Conservation (phyloP, 2,113 vertebrate genomes). For the Sisor rabdophorus region DNA sequence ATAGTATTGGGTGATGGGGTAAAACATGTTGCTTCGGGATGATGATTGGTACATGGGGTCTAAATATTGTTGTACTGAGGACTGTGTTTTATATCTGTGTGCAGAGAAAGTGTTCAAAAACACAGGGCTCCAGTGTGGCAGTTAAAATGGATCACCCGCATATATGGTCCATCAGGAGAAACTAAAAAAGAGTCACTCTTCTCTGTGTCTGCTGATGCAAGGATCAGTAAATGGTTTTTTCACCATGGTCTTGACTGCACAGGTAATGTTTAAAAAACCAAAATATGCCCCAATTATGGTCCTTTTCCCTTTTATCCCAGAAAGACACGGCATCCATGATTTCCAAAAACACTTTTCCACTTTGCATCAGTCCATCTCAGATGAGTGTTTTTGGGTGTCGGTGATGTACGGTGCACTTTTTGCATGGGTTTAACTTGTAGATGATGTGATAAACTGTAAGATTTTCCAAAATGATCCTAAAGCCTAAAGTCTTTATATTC, state of each 20-base stretch:
- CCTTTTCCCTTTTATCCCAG: too few species aligned
- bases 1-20: background rate
- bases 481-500: too few species aligned
- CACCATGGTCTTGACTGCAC: slow-evolving; percentile 75
- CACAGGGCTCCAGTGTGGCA: slow-evolving; percentile 82
- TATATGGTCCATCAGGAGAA: slow-evolving; percentile 60
- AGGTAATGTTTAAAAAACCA: slow-evolving; percentile 63
- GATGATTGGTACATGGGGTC: background rate
- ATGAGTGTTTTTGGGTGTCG: too few species aligned
- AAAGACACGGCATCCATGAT: too few species aligned
- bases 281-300: too few species aligned
- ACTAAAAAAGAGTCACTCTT: slow-evolving; percentile 75
- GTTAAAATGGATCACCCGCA: slow-evolving; percentile 78
- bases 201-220: slow-evolving; percentile 81
- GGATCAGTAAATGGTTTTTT: slow-evolving; percentile 78
- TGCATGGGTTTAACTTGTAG: too few species aligned
- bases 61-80: background rate
- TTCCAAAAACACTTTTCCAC: too few species aligned
- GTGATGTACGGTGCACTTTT: too few species aligned
- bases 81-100: background rate
- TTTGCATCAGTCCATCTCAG: too few species aligned
- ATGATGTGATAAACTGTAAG: too few species aligned
- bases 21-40: background rate
- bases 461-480: too few species aligned
- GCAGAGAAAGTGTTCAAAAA: slow-evolving; percentile 73